These are phyloP conservation scores for Bombus confusus DNA, from an alignment of 1,140 invertebrate genomes.

Conservation along the genomic window DNA sequence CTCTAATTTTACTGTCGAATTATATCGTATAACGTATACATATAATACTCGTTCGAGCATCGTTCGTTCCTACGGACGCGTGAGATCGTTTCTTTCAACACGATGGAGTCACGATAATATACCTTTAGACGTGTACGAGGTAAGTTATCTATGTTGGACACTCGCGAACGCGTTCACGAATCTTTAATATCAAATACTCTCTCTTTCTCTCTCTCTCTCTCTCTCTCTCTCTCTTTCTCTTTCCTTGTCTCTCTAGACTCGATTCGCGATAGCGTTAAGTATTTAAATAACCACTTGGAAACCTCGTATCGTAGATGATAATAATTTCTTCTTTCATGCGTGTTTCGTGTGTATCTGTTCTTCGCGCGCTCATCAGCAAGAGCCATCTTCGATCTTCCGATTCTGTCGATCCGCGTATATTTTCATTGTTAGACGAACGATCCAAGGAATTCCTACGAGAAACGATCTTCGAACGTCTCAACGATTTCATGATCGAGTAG, in stretches of 20 bases:
- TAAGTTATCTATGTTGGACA: constrained; percentile 8
- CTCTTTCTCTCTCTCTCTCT: too few species aligned
- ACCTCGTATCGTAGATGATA: neutral
- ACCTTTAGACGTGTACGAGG: constrained; percentile 8
- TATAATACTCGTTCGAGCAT: constrained; percentile 7
- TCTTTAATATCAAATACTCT: neutral
- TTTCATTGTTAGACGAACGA: neutral
- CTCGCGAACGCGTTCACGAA: neutral
- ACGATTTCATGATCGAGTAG: neutral
- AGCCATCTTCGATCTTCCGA: neutral
- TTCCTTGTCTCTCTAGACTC: constrained; percentile 9
- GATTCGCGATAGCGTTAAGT: constrained; percentile 15
- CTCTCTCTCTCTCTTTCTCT: too few species aligned
- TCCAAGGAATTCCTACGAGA: neutral
- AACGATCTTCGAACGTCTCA: neutral
- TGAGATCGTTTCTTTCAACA: neutral
- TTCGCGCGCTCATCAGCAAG: neutral
- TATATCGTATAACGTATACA: constrained; percentile 30
- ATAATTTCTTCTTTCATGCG: neutral
- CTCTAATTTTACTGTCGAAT: constrained; percentile 56
- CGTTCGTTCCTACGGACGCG: constrained; percentile 2
- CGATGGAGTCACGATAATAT: neutral
- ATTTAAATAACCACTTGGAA: neutral
- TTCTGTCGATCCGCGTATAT: neutral
- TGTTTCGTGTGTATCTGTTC: neutral